A percentile compares a stretch with the other conserved stretches of the same genome.
Conservation (phyloP, 1,140 invertebrate species). For the Bombus pyrosoma region DNA sequence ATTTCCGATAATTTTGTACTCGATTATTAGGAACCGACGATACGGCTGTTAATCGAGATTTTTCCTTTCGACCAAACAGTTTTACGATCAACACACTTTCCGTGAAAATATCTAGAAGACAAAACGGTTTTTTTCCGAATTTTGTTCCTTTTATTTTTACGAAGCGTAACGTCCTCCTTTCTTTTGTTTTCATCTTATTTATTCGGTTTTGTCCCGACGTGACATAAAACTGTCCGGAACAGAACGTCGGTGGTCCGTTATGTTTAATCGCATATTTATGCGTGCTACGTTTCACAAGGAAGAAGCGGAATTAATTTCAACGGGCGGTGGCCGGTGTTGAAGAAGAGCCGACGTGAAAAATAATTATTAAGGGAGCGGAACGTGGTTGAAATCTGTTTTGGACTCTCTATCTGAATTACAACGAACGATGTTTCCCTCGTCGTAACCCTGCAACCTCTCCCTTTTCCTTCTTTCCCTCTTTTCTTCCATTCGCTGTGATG, state of each 20-base stretch:
- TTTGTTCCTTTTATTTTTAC: too few species aligned
- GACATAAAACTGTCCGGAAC: constrained; percentile 24
- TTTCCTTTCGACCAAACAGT: too few species aligned
- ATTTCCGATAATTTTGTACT: background rate
- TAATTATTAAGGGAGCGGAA: constrained; percentile 3
- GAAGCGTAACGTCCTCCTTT: too few species aligned
- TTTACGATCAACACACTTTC: too few species aligned
- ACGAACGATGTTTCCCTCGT: background rate
- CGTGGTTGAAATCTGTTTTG: constrained; percentile 9
- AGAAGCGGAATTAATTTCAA: background rate
- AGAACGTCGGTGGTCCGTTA: constrained; percentile 17
- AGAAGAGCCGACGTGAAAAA: background rate
- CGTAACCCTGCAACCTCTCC: background rate
- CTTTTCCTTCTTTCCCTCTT: background rate
- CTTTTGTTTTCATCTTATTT: too few species aligned
- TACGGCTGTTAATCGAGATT: background rate
- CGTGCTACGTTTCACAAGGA: constrained; percentile 5
- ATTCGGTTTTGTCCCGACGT: background rate
- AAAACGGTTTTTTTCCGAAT: too few species aligned
- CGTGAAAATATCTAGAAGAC: too few species aligned
- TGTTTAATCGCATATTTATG: constrained; percentile 34
- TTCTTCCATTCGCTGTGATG: too few species aligned
- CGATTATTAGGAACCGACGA: too few species aligned
- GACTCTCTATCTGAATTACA: constrained; percentile 9
- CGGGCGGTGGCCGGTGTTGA: too few species aligned